phyloP scores from a whole-genome alignment of 2,888 invertebrate genomes.

The Neelides folsomi region DNA sequence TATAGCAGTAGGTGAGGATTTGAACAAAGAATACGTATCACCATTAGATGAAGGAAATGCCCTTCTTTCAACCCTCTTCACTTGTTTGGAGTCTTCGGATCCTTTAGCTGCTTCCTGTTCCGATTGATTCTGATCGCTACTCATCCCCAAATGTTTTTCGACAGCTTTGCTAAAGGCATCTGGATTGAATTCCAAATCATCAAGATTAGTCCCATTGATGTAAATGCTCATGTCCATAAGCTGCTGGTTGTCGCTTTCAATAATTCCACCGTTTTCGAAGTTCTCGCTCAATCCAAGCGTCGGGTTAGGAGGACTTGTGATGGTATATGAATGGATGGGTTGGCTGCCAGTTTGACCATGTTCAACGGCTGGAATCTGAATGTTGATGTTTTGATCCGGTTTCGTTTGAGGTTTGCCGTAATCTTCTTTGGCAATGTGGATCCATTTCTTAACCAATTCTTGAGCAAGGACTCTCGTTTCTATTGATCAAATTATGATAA shows the following conservation, averaged over 20 bases:
- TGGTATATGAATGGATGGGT: no score
- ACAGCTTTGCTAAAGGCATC: slow-evolving; percentile 23
- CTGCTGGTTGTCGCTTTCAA: not conserved
- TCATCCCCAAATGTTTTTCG: slow-evolving; percentile 18
- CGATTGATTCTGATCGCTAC: not conserved
- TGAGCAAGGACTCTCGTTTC: no score
- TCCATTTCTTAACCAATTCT: no score
- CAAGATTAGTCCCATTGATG: not conserved
- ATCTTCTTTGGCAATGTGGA: no score
- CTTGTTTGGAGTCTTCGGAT: no score
- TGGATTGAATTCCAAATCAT: slow-evolving; percentile 22
- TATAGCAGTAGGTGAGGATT: no score
- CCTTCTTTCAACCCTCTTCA: no score
- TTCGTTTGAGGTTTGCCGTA: no score
- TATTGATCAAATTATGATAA: no score
- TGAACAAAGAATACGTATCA: no score
- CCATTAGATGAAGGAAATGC: no score
- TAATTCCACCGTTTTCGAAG: not conserved
- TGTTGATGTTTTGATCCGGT: not conserved
- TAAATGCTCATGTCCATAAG: not conserved
- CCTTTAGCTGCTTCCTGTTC: slow-evolving; percentile 1
- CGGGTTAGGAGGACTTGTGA: not conserved
- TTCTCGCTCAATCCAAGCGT: not conserved
- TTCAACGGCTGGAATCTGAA: not conserved
- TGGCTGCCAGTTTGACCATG: no score